Conservation (phyloP, 2,797 vertebrate genomes). For the Manis javanica region DNA sequence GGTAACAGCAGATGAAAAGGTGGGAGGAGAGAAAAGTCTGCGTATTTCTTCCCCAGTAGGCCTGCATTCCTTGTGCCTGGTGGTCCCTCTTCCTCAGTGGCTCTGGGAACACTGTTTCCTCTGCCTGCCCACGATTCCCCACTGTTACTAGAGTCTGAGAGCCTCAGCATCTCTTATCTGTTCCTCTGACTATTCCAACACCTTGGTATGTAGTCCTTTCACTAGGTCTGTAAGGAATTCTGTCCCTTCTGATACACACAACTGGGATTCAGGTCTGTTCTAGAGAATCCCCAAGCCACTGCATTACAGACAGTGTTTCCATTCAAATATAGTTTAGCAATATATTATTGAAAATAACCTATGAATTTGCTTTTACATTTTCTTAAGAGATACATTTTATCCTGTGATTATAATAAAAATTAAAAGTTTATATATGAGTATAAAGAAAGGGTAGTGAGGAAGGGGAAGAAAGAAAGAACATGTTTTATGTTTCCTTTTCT, state of each 20-base stretch:
- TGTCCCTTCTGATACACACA: not conserved
- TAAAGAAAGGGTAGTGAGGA: not conserved
- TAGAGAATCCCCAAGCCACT: not conserved
- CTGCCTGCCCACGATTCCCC: not conserved
- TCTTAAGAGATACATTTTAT: constrained; percentile 1
- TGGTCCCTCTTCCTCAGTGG: not conserved
- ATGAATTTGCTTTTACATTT: constrained; percentile 16
- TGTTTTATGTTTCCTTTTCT: not conserved
- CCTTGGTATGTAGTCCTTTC: not conserved
- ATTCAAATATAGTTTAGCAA: not conserved
- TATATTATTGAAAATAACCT: not conserved
- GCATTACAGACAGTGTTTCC: not conserved
- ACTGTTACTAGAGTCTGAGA: not conserved
- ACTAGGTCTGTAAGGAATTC: not conserved
- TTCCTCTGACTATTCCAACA: not conserved
- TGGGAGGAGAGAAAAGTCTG: not conserved
- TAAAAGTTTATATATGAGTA: not conserved
- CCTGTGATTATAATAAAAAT: not conserved
- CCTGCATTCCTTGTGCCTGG: not conserved
- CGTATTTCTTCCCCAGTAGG: not conserved
- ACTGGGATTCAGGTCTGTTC: not conserved
- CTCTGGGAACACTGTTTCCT: not conserved
- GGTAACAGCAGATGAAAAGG: not conserved
- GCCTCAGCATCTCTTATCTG: not conserved
- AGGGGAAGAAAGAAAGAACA: not conserved